Percentiles rank a stretch among this genome's conserved stretches.
These are phyloP conservation scores for Brachionus rubens DNA, from an alignment of 1,140 invertebrate species.

Conservation along the genomic window DNA sequence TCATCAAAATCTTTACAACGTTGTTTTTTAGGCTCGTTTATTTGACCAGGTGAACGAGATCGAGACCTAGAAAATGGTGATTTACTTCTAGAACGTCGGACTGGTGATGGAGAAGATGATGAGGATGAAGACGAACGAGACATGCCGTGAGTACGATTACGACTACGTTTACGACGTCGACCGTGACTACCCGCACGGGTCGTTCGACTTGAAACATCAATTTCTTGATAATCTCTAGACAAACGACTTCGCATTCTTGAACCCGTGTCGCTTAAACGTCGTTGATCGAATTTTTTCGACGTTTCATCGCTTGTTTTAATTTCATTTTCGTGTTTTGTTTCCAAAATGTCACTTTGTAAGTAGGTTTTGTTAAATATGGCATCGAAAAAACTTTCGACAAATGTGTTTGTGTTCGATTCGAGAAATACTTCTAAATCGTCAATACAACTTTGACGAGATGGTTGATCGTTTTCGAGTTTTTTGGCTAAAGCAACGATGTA, in stretches of 20 bases:
- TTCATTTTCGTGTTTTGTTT: not conserved
- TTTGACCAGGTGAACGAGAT: not conserved
- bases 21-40: not conserved
- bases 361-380: constrained; percentile 27
- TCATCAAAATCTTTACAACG: not conserved
- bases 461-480: constrained; percentile 42
- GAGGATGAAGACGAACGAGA: constrained; percentile 36
- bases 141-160: not conserved
- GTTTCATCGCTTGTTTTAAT: not conserved
- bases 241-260: not conserved
- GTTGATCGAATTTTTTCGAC: not conserved
- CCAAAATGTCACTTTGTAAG: not conserved
- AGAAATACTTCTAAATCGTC: constrained; percentile 44
- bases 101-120: constrained; percentile 4
- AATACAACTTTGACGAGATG: constrained; percentile 29
- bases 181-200: constrained; percentile 10
- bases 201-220: constrained; percentile 22
- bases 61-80: not conserved
- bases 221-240: constrained; percentile 42
- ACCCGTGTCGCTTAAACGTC: not conserved
- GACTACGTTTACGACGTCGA: constrained; percentile 7
- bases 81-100: not conserved
- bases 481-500: constrained; percentile 21
- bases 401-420: constrained; percentile 22
- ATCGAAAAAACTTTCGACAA: constrained; percentile 39